Conservation (phyloP, 2,113 vertebrate genomes). For the Arizona elegans region DNA sequence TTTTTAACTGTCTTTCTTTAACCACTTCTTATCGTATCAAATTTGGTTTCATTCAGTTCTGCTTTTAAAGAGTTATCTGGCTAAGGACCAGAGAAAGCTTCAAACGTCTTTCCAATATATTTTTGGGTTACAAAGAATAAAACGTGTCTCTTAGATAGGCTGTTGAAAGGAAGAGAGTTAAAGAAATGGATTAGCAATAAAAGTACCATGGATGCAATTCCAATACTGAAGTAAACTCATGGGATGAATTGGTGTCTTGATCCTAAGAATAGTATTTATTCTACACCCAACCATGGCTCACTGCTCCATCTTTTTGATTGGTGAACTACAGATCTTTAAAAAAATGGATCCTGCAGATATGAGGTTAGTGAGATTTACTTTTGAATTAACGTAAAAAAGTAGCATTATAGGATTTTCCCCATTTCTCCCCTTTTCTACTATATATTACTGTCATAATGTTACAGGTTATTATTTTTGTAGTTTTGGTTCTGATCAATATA, state of each 20-base stretch:
- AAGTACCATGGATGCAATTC: not conserved
- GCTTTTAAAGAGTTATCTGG: not conserved
- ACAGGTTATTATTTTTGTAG: not conserved
- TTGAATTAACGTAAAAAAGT: not conserved
- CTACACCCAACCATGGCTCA: not conserved
- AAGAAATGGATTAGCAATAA: not conserved
- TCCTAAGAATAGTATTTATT: not conserved
- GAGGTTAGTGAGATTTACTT: not conserved
- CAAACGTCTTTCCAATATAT: not conserved
- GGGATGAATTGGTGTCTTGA: not conserved
- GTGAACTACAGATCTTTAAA: not conserved
- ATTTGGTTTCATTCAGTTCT: not conserved
- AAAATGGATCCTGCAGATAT: not conserved
- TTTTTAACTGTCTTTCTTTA: not conserved
- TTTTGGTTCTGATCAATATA: not conserved
- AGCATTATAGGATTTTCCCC: not conserved
- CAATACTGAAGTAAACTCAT: not conserved
- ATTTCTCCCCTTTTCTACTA: not conserved
- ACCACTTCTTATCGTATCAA: not conserved
- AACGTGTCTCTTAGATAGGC: not conserved
- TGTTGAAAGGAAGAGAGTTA: not conserved
- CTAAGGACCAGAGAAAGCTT: not conserved
- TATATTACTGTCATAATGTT: not conserved
- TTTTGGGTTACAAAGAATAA: not conserved
- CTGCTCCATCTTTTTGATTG: not conserved